Evolutionary conservation across 2,113 vertebrate species (phyloP), one percentile per base, ranked within the genome.

Genomic region (Cyanoderma ruficeps): DNA sequence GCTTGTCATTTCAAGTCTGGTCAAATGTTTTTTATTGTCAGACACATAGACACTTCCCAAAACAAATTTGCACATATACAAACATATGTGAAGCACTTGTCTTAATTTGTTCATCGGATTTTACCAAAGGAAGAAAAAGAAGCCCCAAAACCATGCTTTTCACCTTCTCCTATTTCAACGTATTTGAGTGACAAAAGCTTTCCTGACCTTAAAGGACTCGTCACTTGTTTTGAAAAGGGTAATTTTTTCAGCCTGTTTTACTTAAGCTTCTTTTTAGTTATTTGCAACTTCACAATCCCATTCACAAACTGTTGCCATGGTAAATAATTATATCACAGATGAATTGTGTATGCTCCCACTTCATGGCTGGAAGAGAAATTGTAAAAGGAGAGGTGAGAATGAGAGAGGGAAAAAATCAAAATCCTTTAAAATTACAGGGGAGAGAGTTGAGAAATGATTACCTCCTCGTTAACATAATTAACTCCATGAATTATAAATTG

Each of bases 281-380:
- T 97, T 96, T 96, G 94, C 92, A 98, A 97, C 93, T 98, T 98
- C 96, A 96, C 97, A 97, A 96, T 96, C 95, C 97, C 96, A 97
- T 98, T 98, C 97, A 98, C 97, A 97, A 98, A 98, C 96, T 97
- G 98, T 98, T 98, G 96, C 97, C 98, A 98, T 98, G 98, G 98
- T 97, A 98, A 98, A 98, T 98, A 98, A 98, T 98, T 98, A 98
- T 98, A 98, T 97, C 97, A 97, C 96, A 98, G 97, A 98, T 97
- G 97, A 98, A 98, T 98, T 98, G 97, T 96, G 95, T 96, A 96
- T 91, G 96, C 97, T 98, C 81, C 95, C 92, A 97, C 97, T 98
- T 97, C 96, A 96, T 96, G 90, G 97, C 95, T 98, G 91, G 95
- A 97, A 98, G 95, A 98, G 97, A 97, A 98, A 98, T 97, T 97